Conservation (phyloP, 2,797 vertebrate genomes). For the Tarsius wallacei region DNA sequence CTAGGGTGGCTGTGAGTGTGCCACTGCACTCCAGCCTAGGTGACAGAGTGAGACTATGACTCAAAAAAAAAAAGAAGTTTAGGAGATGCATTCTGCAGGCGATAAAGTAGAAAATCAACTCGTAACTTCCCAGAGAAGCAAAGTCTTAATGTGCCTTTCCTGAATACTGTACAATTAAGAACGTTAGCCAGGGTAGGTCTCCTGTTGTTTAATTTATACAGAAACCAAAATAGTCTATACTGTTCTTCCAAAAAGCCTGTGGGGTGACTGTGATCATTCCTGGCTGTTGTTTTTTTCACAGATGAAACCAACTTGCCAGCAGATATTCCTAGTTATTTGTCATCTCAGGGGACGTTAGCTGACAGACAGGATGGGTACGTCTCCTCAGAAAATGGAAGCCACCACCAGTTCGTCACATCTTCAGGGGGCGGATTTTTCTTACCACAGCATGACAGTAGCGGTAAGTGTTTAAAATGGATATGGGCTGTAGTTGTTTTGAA, state of each 20-base stretch:
- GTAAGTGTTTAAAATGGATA: constrained; percentile 87
- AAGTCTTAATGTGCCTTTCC: not conserved
- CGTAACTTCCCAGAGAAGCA: not conserved
- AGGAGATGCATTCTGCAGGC: not conserved
- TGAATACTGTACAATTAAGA: not conserved
- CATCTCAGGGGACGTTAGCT: constrained; percentile 97
- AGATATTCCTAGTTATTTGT: constrained; percentile 98
- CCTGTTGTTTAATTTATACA: too few relatives aligned
- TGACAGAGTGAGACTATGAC: too few relatives aligned
- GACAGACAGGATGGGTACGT: constrained; percentile 97
- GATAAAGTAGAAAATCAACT: not conserved
- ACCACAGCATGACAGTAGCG: constrained; percentile 94
- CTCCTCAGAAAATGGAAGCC: constrained; percentile 96
- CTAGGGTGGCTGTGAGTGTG: too few relatives aligned
- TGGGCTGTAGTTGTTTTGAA: not conserved
- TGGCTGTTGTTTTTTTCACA: constrained; percentile 83
- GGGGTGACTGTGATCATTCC: rapidly evolving
- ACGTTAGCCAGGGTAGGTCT: not conserved
- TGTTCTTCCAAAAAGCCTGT: rapidly evolving
- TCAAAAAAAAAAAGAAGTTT: too few relatives aligned
- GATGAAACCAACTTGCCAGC: constrained; percentile 98
- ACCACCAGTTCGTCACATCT: constrained; percentile 95
- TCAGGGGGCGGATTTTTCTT: constrained; percentile 95
- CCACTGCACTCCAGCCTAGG: too few relatives aligned
- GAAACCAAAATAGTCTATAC: not conserved